Percentiles rank a stretch among this genome's conserved stretches.
Evolutionary conservation across 30 jellyfish, hydroid and myxozoan genomes (phyloP).

Genomic region (Aurelia aurita complex sp. Pacific): DNA sequence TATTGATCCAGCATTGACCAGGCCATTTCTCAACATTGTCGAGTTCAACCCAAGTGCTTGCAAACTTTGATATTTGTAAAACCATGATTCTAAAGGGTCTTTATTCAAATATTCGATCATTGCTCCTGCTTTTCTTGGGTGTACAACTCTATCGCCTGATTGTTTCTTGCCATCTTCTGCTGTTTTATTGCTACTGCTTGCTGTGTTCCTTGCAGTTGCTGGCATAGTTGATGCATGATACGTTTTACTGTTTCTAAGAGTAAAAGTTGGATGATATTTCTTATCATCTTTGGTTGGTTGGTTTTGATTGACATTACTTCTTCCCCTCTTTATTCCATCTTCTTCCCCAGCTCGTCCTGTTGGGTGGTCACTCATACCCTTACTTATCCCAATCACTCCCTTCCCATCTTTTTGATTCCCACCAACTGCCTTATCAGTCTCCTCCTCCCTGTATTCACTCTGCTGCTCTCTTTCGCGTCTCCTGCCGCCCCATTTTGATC

Average conservation of each 20-base stretch:
- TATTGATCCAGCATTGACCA: constrained; percentile 94
- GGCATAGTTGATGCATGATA: not conserved
- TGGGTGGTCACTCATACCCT: not conserved
- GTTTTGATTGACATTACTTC: not conserved
- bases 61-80: constrained; percentile 76
- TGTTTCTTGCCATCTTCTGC: not conserved
- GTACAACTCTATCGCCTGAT: constrained; percentile 43
- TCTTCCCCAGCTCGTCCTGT: not conserved
- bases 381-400: not conserved
- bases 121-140: constrained; percentile 92
- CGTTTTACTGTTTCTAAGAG: constrained; percentile 3
- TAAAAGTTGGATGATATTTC: not conserved
- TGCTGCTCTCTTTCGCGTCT: not conserved
- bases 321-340: not conserved
- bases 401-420: not conserved
- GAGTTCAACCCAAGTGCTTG: constrained; percentile 86
- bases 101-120: constrained; percentile 88
- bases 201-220: not conserved
- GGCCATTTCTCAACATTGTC: constrained; percentile 89
- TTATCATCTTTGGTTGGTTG: not conserved
- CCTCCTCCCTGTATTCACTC: not conserved
- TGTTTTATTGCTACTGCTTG: not conserved
- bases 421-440: not conserved
- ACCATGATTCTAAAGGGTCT: constrained; percentile 97
- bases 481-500: not conserved